Evolutionary conservation across 1,140 invertebrate species (phyloP), one percentile per base, ranked within the genome.

Genomic region (Akabosia matsudoensis): DNA sequence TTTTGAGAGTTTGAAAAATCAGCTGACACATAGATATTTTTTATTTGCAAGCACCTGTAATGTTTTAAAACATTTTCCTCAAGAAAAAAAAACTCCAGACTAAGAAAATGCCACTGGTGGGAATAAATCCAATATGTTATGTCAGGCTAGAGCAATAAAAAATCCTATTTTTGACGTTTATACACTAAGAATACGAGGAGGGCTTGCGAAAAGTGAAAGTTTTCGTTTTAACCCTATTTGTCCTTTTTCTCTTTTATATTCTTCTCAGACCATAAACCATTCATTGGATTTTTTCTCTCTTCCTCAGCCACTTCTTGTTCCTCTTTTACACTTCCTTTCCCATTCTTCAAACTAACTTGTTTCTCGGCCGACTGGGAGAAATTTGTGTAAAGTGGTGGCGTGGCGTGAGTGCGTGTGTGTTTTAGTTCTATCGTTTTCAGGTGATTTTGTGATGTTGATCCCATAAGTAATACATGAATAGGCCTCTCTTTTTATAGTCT

Each of bases 201-300:
- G 37, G 18, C 37, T 45, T 45, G 37, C 18, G 37, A 45, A 18
- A 45, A 45, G 37, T 45, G 37, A 45, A 45, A 45, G 18, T 18
- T 45, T 45, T 45, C n/a, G n/a, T n/a, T 45, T 45, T 45, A 45
- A n/a, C n/a, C 37, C 37, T 45, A 18, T 45, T 45, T 45, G 37
- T 45, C 18, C 37, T 7, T 45, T 45, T 45, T n/a, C 18, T 45
- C 37, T 18, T 45, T 45, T 45, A 45, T 45, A 45, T 45, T 45
- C 37, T 67, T 67, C 61, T 67, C 61, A 67, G 24, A 22, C 28
- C 61, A 67, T 67, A 67, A 67, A 67, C 26, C 61, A 67, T 67
- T 67, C 61, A 67, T 67, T 67, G 61, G 61, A 61, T n/a, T n/a
- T 45, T 67, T 67, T 30, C 28, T 67, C 61, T 56, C 54, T 56